A percentile compares a stretch with the other conserved stretches of the same genome.
These are phyloP conservation scores for Alethe castanea DNA, from an alignment of 2,113 vertebrate genomes.

Conservation along the genomic window DNA sequence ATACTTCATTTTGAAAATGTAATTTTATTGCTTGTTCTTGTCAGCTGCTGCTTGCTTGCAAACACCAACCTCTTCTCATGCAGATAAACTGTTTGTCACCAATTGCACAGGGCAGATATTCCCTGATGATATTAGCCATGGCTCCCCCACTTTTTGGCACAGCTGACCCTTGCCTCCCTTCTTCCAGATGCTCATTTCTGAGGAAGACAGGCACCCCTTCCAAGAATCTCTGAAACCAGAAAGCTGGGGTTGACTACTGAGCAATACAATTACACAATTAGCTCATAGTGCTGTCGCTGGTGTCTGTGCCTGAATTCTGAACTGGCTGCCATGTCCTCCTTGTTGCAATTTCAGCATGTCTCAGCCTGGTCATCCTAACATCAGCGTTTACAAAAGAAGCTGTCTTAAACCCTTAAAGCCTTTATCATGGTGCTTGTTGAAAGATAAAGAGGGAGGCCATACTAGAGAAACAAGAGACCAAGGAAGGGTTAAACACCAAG, in stretches of 20 bases:
- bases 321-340: not conserved
- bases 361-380: not conserved
- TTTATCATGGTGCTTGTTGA: not conserved
- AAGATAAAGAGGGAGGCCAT: not conserved
- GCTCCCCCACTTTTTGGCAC: not conserved
- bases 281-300: not conserved
- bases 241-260: not conserved
- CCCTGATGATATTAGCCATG: not conserved
- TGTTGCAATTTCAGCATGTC: not conserved
- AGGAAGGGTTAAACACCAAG: not conserved
- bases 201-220: not conserved
- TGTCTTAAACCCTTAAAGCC: not conserved
- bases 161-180: not conserved
- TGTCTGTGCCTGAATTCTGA: not conserved
- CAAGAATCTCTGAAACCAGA: not conserved
- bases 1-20: not conserved
- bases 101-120: not conserved
- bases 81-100: not conserved
- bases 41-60: not conserved
- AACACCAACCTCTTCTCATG: not conserved
- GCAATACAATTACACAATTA: not conserved
- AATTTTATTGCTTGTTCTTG: not conserved
- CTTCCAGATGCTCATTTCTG: not conserved
- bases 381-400: not conserved
- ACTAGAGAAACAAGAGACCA: not conserved